These are phyloP conservation scores for Cecidostiba fungosa DNA, from an alignment of 2,888 invertebrate species.

Conservation along the genomic window DNA sequence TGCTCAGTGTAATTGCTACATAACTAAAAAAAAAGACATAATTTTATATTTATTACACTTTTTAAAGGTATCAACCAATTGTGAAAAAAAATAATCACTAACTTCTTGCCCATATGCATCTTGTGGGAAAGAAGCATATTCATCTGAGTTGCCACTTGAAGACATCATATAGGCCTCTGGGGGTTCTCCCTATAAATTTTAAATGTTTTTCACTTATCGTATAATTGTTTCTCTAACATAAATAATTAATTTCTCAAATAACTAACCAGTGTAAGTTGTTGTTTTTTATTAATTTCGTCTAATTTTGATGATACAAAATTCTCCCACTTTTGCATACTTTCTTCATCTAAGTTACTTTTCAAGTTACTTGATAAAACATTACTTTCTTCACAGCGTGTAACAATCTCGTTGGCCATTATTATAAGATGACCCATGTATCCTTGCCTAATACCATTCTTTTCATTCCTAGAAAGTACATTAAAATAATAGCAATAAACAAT, in stretches of 20 bases:
- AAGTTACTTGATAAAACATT: conserved; percentile 82
- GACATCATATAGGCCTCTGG: conserved; percentile 60
- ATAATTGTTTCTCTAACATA: neutral
- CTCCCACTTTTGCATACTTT: conserved; percentile 75
- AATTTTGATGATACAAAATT: conserved; percentile 72
- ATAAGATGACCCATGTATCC: conserved; percentile 87
- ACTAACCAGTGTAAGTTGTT: conserved; percentile 75
- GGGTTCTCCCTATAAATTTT: conserved; percentile 60
- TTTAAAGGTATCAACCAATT: neutral
- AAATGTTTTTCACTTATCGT: conserved; percentile 25
- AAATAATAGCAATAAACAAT: neutral
- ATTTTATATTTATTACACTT: neutral
- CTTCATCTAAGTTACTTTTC: conserved; percentile 81
- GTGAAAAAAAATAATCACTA: conserved; percentile 23
- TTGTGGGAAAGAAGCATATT: conserved; percentile 79
- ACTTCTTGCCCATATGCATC: conserved; percentile 56
- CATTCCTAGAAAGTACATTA: conserved; percentile 75
- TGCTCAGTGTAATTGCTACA: conserved; percentile 84
- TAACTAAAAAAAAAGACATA: conserved; percentile 1
- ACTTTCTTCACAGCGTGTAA: conserved; percentile 81
- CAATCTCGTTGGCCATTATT: conserved; percentile 83
- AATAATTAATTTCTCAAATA: conserved; percentile 3
- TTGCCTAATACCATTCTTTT: conserved; percentile 82
- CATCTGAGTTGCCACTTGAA: conserved; percentile 58
- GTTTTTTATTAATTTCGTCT: conserved; percentile 74